These are phyloP conservation scores for Oryzias melastigma DNA, from an alignment of 2,113 vertebrate species.

Conservation along the genomic window DNA sequence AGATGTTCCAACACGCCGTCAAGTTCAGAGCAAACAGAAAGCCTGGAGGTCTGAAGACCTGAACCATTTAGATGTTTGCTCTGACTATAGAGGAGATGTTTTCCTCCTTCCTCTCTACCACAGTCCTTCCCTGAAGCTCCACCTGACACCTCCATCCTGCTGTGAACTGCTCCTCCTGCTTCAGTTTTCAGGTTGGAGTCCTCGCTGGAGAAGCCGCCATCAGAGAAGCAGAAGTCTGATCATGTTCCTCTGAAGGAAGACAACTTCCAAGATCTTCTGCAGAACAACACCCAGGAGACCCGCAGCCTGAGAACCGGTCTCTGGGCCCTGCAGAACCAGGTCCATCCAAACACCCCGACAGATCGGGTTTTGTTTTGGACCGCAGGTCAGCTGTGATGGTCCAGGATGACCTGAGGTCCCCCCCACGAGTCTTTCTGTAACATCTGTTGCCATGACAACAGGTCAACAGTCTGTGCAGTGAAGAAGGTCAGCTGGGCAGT, in stretches of 20 bases:
- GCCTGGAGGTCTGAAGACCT: too few species aligned
- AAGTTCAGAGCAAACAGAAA: too few species aligned
- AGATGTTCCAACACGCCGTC: too few species aligned
- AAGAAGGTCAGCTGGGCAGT: slow-evolving; percentile 32
- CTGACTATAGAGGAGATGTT: too few species aligned
- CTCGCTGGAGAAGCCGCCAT: neutral
- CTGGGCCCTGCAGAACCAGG: slow-evolving; percentile 43
- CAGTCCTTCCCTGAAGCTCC: too few species aligned
- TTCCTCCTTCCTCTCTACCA: too few species aligned
- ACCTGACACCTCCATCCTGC: too few species aligned
- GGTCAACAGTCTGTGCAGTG: slow-evolving; percentile 46
- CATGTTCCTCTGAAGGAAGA: neutral
- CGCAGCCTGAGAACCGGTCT: slow-evolving; percentile 27
- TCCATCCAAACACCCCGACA: neutral
- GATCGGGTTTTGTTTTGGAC: too few species aligned
- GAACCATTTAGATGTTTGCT: too few species aligned
- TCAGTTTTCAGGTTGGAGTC: slow-evolving; percentile 38
- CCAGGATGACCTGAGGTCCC: too few species aligned
- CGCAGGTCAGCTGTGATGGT: too few species aligned
- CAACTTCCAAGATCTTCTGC: slow-evolving; percentile 13
- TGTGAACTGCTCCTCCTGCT: neutral
- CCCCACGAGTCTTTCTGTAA: neutral
- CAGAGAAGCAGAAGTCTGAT: neutral
- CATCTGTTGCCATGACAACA: slow-evolving; percentile 19
- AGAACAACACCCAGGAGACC: slow-evolving; percentile 46